phyloP scores from a whole-genome alignment of 1,140 invertebrate species.

The Bursaphelenchus mucronatus region DNA sequence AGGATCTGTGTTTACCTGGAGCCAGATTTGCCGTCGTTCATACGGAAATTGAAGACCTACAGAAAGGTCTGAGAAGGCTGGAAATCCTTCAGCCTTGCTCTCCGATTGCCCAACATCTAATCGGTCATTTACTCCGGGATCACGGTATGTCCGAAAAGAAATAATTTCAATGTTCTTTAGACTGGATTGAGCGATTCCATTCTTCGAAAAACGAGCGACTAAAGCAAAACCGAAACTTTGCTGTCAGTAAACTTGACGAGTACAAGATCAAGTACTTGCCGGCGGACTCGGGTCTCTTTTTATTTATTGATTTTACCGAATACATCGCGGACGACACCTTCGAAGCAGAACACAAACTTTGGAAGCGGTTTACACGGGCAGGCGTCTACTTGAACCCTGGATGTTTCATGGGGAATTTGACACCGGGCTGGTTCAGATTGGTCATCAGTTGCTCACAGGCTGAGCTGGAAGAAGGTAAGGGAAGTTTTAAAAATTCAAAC shows the following conservation, averaged over 20 bases:
- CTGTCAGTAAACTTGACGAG: slow-evolving; percentile 20
- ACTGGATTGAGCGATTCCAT: slow-evolving; percentile 26
- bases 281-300: slow-evolving; percentile 18
- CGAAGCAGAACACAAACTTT: slow-evolving; percentile 29
- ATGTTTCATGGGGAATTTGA: slow-evolving; percentile 16
- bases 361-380: slow-evolving; percentile 30
- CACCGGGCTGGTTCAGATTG: slow-evolving; percentile 26
- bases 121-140: slow-evolving; percentile 25
- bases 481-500: not conserved
- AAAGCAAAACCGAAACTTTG: slow-evolving; percentile 24
- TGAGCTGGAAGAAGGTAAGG: slow-evolving; percentile 31
- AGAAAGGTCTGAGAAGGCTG: slow-evolving; percentile 36
- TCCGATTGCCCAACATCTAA: slow-evolving; percentile 33
- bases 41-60: slow-evolving; percentile 30
- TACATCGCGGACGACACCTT: slow-evolving; percentile 23
- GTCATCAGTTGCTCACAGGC: slow-evolving; percentile 14
- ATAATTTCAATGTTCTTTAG: slow-evolving; percentile 21
- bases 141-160: slow-evolving; percentile 23
- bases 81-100: slow-evolving; percentile 37
- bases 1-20: slow-evolving; percentile 36
- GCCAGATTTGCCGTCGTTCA: slow-evolving; percentile 27
- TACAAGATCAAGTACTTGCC: slow-evolving; percentile 11
- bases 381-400: slow-evolving; percentile 29
- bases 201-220: slow-evolving; percentile 26
- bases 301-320: slow-evolving; percentile 22